Base-by-base conservation (phyloP, 53 echinoderm and acorn worm genomes). In the Antedon mediterranea region DNA sequence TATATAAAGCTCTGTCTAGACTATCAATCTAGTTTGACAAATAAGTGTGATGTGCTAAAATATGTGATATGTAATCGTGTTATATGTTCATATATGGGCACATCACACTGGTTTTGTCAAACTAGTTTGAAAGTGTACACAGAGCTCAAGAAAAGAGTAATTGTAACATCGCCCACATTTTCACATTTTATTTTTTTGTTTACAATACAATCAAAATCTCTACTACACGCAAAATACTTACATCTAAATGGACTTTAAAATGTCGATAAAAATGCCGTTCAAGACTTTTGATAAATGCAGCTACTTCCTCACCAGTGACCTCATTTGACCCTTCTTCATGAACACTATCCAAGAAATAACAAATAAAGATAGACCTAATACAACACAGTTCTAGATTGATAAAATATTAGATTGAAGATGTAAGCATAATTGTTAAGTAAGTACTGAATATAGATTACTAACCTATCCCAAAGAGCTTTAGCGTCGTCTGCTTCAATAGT, bases 381-480 rank as follows among this genome's bases (percentile, higher is more conserved):
- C n/a, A n/a, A n/a, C n/a, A n/a, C n/a, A n/a, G n/a, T n/a, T n/a
- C n/a, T n/a, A n/a, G 75, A 3, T 33, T 27, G 32, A 78, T 30
- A n/a, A 31, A 0, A 57, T 18, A 20, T 77, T 43, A 23, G 20
- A 29, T 3, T 77, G 29, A 6, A 20, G 23, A 7, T 43, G 28
- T 7, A 28, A 8, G 29, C 33, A 29, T 0, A 28, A 20, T 27
- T 42, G 6, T 20, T 72, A 23, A 32, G 2, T 33, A 32, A 32
- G 73, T 7, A 26, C 9, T 28, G 11, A 29, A 26, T 73, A 73
- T 7, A 73, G 28, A 73, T 7, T 73, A 73, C 44, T 80, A 81
- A 94, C 95, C 95, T 89, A 74, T 94, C 87, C 95, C 95, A 94
- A n/a, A 94, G 71, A 14, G 73, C 84, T 78, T 82, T 86, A 29